Evolutionary conservation across 2,113 vertebrate genomes (phyloP).

Genomic region (Aleadryas rufinucha): DNA sequence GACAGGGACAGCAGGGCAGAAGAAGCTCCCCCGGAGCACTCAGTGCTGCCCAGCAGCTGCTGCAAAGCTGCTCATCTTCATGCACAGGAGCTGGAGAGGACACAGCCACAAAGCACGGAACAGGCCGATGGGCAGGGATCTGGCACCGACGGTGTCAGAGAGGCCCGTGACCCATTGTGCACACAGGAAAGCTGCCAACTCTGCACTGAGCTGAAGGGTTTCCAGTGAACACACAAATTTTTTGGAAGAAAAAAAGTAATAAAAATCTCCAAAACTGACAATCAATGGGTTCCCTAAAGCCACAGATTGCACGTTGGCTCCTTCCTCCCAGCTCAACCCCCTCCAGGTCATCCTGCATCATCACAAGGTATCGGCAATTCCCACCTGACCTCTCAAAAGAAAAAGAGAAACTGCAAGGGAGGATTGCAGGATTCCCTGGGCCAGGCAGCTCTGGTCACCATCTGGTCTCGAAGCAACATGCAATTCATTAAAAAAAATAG

Average conservation of each 20-base stretch:
- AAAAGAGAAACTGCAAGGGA: not conserved
- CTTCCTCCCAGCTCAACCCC: not conserved
- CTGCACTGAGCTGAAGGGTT: not conserved
- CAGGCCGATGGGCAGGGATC: accelerated
- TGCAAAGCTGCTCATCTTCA: accelerated
- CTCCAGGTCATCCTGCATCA: not conserved
- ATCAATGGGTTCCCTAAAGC: not conserved
- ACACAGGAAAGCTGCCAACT: not conserved
- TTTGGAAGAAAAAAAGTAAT: not conserved
- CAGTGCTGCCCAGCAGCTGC: not conserved
- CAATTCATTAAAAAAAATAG: not conserved
- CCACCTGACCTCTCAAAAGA: not conserved
- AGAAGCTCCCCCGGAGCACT: too few relatives aligned
- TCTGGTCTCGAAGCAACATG: not conserved
- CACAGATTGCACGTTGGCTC: accelerated
- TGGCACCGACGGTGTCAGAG: accelerated
- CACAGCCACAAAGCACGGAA: not conserved
- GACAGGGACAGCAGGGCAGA: not conserved
- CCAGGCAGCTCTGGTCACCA: not conserved
- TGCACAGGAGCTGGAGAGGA: accelerated
- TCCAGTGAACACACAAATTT: not conserved
- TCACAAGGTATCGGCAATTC: not conserved
- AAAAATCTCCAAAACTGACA: not conserved
- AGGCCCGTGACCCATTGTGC: accelerated
- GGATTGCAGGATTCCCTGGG: not conserved